A percentile compares a stretch with the other conserved stretches of the same genome.
Evolutionary conservation across 2,797 vertebrate genomes (phyloP).

Genomic region (Steatocranus sp.): DNA sequence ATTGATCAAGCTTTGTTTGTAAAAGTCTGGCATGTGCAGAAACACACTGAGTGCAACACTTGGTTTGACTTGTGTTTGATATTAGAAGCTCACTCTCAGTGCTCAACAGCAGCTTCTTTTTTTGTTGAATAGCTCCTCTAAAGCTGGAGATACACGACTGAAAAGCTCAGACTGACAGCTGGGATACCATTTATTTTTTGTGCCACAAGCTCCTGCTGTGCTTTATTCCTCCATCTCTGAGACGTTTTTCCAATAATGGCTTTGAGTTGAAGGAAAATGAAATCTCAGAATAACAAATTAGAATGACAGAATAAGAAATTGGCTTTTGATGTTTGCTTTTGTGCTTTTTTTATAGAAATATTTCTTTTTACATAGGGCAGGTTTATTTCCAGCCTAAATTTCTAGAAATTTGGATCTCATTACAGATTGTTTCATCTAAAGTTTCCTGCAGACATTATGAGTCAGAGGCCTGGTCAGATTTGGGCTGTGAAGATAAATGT

Average conservation of each 20-base stretch:
- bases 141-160: neutral
- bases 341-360: neutral
- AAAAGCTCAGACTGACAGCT: neutral
- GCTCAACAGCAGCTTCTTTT: neutral
- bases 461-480: neutral
- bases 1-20: slow-evolving; percentile 35
- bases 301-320: neutral
- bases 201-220: neutral
- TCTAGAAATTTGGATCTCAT: neutral
- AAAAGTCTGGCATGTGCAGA: neutral
- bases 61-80: slow-evolving; percentile 4
- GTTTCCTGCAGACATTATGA: neutral
- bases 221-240: slow-evolving; percentile 6
- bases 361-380: neutral
- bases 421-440: neutral
- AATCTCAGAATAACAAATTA: slow-evolving; percentile 20
- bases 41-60: neutral
- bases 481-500: slow-evolving; percentile 22
- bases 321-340: neutral
- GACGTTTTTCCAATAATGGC: neutral
- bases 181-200: neutral
- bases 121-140: neutral
- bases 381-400: neutral
- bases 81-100: neutral
- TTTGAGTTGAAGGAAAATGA: slow-evolving; percentile 11